Base-by-base conservation (phyloP, 2,888 invertebrate genomes). In the Alloscopus bannaensis region DNA sequence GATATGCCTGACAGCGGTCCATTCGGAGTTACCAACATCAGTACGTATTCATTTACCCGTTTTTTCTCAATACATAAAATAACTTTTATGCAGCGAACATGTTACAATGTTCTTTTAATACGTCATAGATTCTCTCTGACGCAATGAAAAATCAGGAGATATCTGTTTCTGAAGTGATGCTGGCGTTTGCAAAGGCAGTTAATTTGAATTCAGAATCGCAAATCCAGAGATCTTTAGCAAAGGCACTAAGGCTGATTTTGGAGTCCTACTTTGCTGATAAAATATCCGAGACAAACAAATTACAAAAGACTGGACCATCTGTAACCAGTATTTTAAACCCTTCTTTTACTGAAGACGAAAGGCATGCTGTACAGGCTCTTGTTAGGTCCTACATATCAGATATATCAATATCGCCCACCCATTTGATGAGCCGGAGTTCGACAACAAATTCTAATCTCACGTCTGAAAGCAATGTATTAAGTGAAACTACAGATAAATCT, bases 341-440 rank as follows among this genome's bases (percentile, higher is more conserved):
- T 20, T 13, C 45, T 29, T 81, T 82, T 31, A 40, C 78, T 2
- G 83, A 82, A 20, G 84, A 85, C 29, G 84, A 86, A 18, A 62
- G 81, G 24, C 76, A 83, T 31, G 84, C 83, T 1, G 77, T 84
- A 36, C 82, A 81, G 59, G 85, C 87, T 36, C 83, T 88, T 31
- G 87, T 88, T 80, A 82, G 88, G 26, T 88, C 88, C 18, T 88
- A 88, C 73, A 84, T 88, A 28, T 77, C 84, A 8, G 77, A 84
- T 45, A 82, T 85, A 68, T 70, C 81, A 22, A 40, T 83, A 22
- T 47, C 81, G 42, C 69, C 66, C 2, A 45, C 77, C 22, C 69
- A 70, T 11, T 70, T 31, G 4, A n/a, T 77, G 42, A 62, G 68
- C 20, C 31, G 24, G 42, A 75, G 45, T 36, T 20, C 57, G 22